Conservation (phyloP, 23 tunicate genomes). For the Phallusia fumigata region DNA sequence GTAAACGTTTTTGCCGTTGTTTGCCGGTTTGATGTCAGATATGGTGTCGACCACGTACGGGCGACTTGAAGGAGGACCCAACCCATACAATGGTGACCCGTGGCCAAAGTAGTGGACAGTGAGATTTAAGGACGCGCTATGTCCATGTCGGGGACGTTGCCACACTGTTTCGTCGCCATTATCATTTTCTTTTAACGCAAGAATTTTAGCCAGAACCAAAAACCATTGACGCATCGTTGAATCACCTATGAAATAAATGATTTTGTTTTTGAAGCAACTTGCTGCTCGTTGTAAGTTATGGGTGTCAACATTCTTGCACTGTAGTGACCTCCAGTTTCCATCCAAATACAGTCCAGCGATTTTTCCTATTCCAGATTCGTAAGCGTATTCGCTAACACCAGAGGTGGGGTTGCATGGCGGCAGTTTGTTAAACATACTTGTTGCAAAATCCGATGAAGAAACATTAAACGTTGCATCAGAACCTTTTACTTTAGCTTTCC, state of each 20-base stretch:
- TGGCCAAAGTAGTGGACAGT: constrained; percentile 1
- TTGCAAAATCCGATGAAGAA: neutral
- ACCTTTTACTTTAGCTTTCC: neutral
- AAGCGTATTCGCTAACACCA: neutral
- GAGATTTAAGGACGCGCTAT: neutral
- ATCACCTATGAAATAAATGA: neutral
- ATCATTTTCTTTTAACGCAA: neutral
- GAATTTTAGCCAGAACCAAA: neutral
- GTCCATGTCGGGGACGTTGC: neutral
- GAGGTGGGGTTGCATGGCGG: neutral
- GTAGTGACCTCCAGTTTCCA: neutral
- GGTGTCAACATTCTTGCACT: neutral
- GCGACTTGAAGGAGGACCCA: neutral
- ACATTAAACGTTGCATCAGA: neutral
- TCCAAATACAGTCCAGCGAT: neutral
- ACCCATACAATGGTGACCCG: neutral
- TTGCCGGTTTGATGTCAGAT: neutral
- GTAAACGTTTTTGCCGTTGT: too few species aligned
- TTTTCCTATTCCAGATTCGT: neutral
- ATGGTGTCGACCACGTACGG: neutral
- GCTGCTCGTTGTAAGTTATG: neutral
- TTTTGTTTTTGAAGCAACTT: neutral
- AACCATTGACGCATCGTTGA: neutral
- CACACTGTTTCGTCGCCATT: constrained; percentile 7
- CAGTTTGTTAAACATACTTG: neutral